These are phyloP conservation scores for Acleris emargana DNA, from an alignment of 2,888 invertebrate genomes.

Conservation along the genomic window DNA sequence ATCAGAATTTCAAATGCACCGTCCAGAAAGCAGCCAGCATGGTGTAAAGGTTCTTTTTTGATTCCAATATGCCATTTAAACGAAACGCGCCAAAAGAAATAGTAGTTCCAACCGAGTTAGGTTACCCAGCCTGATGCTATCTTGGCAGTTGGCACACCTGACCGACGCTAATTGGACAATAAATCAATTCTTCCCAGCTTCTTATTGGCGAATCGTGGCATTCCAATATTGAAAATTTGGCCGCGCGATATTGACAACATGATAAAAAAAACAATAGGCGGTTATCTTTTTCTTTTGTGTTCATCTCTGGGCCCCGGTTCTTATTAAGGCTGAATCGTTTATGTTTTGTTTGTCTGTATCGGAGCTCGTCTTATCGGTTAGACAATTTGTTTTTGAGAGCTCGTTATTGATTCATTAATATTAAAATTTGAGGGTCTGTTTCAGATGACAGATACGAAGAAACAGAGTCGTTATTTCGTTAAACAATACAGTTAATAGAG, in stretches of 20 bases:
- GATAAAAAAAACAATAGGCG: conserved; percentile 81
- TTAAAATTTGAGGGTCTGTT: conserved; percentile 57
- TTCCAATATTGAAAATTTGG: conserved; percentile 84
- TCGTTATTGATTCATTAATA: conserved; percentile 80
- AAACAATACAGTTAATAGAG: conserved; percentile 23
- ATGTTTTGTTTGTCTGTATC: conserved; percentile 71
- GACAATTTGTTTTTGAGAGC: conserved; percentile 81
- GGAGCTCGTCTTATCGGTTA: conserved; percentile 75
- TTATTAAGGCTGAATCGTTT: conserved; percentile 77
- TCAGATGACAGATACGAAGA: conserved; percentile 49
- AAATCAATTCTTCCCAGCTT: conserved; percentile 84
- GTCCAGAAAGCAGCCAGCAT: conserved; percentile 72
- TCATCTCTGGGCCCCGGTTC: conserved; percentile 78
- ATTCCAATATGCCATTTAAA: conserved; percentile 82
- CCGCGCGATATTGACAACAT: conserved; percentile 83
- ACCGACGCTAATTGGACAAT: conserved; percentile 85
- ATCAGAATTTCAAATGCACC: conserved; percentile 81
- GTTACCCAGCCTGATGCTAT: conserved; percentile 82
- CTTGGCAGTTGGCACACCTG: conserved; percentile 84
- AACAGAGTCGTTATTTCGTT: conserved; percentile 40
- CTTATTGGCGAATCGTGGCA: conserved; percentile 83
- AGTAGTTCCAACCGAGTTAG: conserved; percentile 76
- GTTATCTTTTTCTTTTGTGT: conserved; percentile 83
- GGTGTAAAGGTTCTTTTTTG: conserved; percentile 81
- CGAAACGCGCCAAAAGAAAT: conserved; percentile 79